phyloP scores from a whole-genome alignment of 2,888 invertebrate species.

The Peribatodes rhomboidaria region DNA sequence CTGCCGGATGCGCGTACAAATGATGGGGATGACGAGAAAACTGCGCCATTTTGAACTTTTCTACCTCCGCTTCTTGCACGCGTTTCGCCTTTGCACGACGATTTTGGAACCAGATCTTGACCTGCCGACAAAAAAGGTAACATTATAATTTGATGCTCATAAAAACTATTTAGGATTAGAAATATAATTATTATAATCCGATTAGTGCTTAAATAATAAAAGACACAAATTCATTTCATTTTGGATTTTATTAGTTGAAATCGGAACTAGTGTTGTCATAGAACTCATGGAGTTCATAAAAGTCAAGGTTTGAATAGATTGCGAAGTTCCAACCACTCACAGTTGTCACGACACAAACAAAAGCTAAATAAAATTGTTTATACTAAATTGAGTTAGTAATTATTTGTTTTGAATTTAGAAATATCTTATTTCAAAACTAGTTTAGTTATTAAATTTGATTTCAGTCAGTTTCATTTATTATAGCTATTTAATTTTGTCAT shows the following conservation, averaged over 20 bases:
- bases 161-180: slow-evolving; percentile 9
- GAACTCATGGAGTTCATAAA: slow-evolving; percentile 7
- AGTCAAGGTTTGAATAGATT: slow-evolving; percentile 17
- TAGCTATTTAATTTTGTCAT: too few species aligned
- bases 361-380: neutral
- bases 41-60: slow-evolving; percentile 95
- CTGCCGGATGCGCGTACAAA: slow-evolving; percentile 85
- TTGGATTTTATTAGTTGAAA: slow-evolving; percentile 15
- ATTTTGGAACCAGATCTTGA: slow-evolving; percentile 98
- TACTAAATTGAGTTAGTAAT: too few species aligned
- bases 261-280: slow-evolving; percentile 14
- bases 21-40: slow-evolving; percentile 88
- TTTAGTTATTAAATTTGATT: too few species aligned
- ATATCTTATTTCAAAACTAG: too few species aligned
- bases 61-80: slow-evolving; percentile 98
- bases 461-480: too few species aligned
- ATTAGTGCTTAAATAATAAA: slow-evolving; percentile 13
- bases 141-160: slow-evolving; percentile 18
- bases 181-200: slow-evolving; percentile 11
- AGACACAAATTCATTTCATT: neutral
- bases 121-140: slow-evolving; percentile 80
- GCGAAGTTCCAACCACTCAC: neutral
- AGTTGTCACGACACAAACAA: neutral
- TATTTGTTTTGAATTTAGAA: too few species aligned
- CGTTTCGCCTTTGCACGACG: slow-evolving; percentile 98